Evolutionary conservation across 1,140 invertebrate genomes (phyloP).

Genomic region (Nasonia giraulti): DNA sequence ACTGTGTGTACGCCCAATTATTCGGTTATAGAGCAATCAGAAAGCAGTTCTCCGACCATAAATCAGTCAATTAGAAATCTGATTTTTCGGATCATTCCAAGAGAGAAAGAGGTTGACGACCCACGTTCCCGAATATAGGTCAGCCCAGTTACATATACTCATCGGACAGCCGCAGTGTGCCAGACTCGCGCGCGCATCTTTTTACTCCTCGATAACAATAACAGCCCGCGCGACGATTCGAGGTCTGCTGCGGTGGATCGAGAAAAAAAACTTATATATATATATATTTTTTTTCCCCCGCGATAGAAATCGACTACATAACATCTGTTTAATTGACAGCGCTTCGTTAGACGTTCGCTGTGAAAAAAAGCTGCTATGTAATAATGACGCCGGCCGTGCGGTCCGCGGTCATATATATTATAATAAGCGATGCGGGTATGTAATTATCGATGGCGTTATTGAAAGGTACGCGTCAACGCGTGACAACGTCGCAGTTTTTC

Average conservation of each 20-base stretch:
- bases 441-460: background rate
- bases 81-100: conserved; percentile 17
- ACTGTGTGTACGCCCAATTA: background rate
- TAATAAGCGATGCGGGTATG: background rate
- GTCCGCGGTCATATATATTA: too few species aligned
- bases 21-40: conserved; percentile 3
- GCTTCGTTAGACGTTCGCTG: background rate
- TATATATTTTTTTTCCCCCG: too few species aligned
- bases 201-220: background rate
- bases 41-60: background rate
- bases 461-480: background rate
- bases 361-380: background rate
- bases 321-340: background rate
- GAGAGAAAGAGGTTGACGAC: background rate
- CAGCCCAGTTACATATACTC: background rate
- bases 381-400: background rate
- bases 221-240: too few species aligned
- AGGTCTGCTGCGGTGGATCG: background rate
- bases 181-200: background rate
- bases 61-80: conserved; percentile 21
- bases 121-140: background rate
- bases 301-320: too few species aligned
- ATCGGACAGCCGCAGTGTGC: background rate
- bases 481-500: background rate
- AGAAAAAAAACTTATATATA: background rate